A percentile compares a stretch with the other conserved stretches of the same genome.
Evolutionary conservation across 1,140 invertebrate genomes (phyloP).

Genomic region (Leucophenga varia): DNA sequence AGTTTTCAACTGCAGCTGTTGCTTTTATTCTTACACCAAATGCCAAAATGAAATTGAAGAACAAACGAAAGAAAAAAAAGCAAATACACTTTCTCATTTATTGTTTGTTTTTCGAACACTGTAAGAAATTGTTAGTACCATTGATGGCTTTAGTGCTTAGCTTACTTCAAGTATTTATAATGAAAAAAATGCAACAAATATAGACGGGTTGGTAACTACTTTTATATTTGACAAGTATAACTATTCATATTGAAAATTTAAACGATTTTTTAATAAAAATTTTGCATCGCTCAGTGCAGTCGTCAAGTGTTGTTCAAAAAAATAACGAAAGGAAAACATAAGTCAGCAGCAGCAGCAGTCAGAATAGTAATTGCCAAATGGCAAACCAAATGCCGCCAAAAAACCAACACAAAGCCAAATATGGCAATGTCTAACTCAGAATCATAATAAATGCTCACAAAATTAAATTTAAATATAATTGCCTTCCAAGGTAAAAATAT

Average conservation of each 20-base stretch:
- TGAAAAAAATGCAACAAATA: constrained; percentile 4
- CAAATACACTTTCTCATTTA: constrained; percentile 21
- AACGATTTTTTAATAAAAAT: constrained; percentile 3
- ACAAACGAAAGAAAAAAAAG: constrained; percentile 36
- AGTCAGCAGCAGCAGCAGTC: too few relatives aligned
- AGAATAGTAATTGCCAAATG: too few relatives aligned
- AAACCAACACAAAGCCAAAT: too few relatives aligned
- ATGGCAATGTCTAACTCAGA: too few relatives aligned
- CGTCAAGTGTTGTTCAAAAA: constrained; percentile 5
- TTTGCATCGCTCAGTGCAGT: not conserved
- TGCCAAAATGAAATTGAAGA: constrained; percentile 17
- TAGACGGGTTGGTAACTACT: too few relatives aligned
- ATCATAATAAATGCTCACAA: too few relatives aligned
- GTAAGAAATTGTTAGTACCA: constrained; percentile 15
- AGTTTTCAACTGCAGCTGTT: constrained; percentile 51
- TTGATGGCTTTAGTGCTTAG: too few relatives aligned
- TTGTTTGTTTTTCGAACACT: constrained; percentile 2
- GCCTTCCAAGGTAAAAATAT: too few relatives aligned
- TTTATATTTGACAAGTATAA: constrained; percentile 16
- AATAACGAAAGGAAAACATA: too few relatives aligned
- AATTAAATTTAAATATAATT: too few relatives aligned
- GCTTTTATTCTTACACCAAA: constrained; percentile 23
- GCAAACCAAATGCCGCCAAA: too few relatives aligned
- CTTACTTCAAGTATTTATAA: not conserved
- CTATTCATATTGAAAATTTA: too few relatives aligned